Percentiles rank a stretch among this genome's conserved stretches.
These are phyloP conservation scores for Hippocampus kuda DNA, from an alignment of 2,797 vertebrate genomes.

Conservation along the genomic window DNA sequence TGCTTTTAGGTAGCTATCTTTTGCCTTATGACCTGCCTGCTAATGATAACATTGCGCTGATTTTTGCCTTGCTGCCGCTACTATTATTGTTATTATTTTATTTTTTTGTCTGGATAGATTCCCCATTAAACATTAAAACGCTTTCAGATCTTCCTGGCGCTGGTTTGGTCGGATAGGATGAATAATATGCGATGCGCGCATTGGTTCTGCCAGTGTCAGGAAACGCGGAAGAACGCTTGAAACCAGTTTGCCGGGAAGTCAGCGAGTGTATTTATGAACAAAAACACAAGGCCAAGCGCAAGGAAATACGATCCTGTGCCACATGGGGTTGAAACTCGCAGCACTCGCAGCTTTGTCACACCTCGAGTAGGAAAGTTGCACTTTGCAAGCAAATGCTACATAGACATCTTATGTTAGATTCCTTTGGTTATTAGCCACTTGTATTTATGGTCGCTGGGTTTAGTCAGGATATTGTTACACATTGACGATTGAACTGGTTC, in stretches of 20 bases:
- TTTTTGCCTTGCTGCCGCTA: slow-evolving; percentile 16
- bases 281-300: slow-evolving; percentile 21
- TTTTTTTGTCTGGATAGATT: slow-evolving; percentile 18
- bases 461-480: background rate
- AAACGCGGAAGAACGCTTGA: slow-evolving; percentile 30
- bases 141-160: slow-evolving; percentile 37
- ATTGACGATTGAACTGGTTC: background rate
- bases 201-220: slow-evolving; percentile 36
- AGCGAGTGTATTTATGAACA: slow-evolving; percentile 23
- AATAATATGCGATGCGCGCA: slow-evolving; percentile 27
- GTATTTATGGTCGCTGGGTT: background rate
- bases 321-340: background rate
- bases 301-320: slow-evolving; percentile 17
- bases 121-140: slow-evolving; percentile 25
- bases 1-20: slow-evolving; percentile 18
- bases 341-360: background rate
- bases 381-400: background rate
- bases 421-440: background rate
- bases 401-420: background rate
- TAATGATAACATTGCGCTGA: slow-evolving; percentile 45
- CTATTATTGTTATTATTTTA: too few relatives aligned
- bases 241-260: slow-evolving; percentile 40
- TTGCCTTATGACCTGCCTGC: slow-evolving; percentile 37
- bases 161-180: slow-evolving; percentile 35
- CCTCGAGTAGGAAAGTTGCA: background rate